Conservation (phyloP, 1,140 invertebrate genomes). For the Ladona fulva region DNA sequence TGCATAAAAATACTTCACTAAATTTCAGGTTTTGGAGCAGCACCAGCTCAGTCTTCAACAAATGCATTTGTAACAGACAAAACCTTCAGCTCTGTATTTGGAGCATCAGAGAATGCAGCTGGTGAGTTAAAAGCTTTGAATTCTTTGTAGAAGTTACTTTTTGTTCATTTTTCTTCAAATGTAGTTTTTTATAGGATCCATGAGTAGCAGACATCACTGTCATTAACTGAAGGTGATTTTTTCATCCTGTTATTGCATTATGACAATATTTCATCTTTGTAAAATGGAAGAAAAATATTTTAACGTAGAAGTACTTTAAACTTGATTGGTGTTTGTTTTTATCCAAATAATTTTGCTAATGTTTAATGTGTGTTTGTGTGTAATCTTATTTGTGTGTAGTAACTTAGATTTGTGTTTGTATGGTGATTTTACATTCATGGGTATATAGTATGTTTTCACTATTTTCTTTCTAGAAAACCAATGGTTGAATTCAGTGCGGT, state of each 20-base stretch:
- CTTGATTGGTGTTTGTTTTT: neutral
- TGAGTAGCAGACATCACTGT: neutral
- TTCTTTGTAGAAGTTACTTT: neutral
- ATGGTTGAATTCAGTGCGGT: constrained; percentile 8
- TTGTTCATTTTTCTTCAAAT: neutral
- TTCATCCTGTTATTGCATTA: neutral
- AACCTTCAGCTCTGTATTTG: constrained; percentile 76
- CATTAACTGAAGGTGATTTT: neutral
- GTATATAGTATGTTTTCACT: neutral
- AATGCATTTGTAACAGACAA: constrained; percentile 68
- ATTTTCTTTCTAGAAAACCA: constrained; percentile 3
- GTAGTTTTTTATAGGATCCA: constrained; percentile 6
- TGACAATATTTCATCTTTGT: neutral
- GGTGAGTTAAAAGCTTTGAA: neutral
- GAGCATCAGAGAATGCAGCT: constrained; percentile 32
- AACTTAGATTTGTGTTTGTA: constrained; percentile 7
- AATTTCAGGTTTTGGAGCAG: constrained; percentile 28
- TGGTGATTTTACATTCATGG: neutral
- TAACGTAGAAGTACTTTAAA: too few relatives aligned
- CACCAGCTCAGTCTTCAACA: constrained; percentile 31
- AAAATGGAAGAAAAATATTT: neutral
- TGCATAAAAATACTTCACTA: neutral
- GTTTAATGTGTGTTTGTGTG: neutral
- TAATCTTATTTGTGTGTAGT: neutral
- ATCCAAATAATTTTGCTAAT: neutral